A percentile compares a stretch with the other conserved stretches of the same genome.
These are phyloP conservation scores for Colletes latitarsis DNA, from an alignment of 1,140 invertebrate species.

Conservation along the genomic window DNA sequence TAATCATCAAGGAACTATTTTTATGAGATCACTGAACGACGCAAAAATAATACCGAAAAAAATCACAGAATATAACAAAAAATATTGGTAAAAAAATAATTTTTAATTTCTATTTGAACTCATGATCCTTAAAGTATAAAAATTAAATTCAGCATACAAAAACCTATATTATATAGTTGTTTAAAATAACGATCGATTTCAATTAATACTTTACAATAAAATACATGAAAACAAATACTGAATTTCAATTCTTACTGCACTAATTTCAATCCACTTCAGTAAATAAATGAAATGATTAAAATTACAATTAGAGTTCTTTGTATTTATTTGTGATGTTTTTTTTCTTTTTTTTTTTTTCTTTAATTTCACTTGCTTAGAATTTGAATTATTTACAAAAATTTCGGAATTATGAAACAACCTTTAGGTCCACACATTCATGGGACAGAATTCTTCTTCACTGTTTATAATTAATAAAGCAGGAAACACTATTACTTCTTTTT, in stretches of 20 bases:
- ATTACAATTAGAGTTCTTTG: constrained; percentile 55
- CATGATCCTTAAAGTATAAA: constrained; percentile 6
- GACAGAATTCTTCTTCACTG: constrained; percentile 31
- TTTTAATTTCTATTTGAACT: neutral
- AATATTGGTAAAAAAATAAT: neutral
- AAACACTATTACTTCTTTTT: constrained; percentile 35
- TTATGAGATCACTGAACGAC: neutral
- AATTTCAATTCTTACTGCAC: constrained; percentile 15
- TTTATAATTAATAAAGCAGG: constrained; percentile 51
- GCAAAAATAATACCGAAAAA: neutral
- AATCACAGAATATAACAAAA: neutral
- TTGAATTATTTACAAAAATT: constrained; percentile 68
- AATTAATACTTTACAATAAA: constrained; percentile 3
- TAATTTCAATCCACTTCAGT: constrained; percentile 14
- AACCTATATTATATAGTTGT: neutral
- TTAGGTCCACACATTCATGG: constrained; percentile 35
- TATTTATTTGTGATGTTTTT: constrained; percentile 64
- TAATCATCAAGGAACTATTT: neutral
- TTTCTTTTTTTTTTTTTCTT: constrained; percentile 41
- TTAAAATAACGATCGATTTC: constrained; percentile 6
- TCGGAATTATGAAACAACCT: constrained; percentile 56
- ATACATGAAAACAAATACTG: neutral
- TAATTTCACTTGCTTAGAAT: constrained; percentile 54
- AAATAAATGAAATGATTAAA: constrained; percentile 47
- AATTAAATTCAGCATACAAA: neutral